Percentiles rank a stretch among this genome's conserved stretches.
phyloP scores from a whole-genome alignment of 2,888 invertebrate genomes.

The Bellardia bayeri region DNA sequence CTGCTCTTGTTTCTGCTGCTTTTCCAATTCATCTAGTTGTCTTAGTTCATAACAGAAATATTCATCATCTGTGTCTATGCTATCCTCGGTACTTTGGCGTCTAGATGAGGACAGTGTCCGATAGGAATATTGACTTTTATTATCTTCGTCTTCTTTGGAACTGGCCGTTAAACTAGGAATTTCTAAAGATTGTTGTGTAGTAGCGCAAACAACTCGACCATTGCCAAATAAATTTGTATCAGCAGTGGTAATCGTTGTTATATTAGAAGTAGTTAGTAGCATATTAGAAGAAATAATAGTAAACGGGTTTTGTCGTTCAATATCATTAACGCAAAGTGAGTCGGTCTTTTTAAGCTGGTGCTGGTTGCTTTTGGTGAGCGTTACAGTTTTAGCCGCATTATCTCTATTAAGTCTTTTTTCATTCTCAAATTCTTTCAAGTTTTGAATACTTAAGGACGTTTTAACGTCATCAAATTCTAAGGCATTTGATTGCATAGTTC shows the following conservation, averaged over 20 bases:
- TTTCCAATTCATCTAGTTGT: conserved; percentile 94
- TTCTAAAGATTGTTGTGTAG: conserved; percentile 87
- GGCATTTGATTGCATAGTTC: not conserved
- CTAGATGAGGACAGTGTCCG: conserved; percentile 94
- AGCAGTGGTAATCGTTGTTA: not conserved
- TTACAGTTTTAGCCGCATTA: not conserved
- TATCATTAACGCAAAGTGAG: conserved; percentile 35
- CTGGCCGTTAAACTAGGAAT: conserved; percentile 85
- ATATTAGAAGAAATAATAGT: conserved; percentile 5
- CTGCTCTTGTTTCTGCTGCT: conserved; percentile 82
- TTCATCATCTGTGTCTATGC: conserved; percentile 96
- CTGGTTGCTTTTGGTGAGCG: not conserved
- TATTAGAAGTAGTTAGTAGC: not conserved
- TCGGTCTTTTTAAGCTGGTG: conserved; percentile 17
- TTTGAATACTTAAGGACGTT: not conserved
- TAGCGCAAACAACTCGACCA: conserved; percentile 76
- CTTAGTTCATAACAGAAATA: conserved; percentile 96
- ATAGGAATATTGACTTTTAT: conserved; percentile 94
- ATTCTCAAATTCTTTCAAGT: not conserved
- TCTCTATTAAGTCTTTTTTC: not conserved
- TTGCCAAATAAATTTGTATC: conserved; percentile 4
- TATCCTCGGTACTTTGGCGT: conserved; percentile 95
- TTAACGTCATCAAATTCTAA: not conserved
- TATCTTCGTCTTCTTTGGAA: conserved; percentile 91
- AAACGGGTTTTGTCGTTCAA: not conserved